A percentile compares a stretch with the other conserved stretches of the same genome.
These are phyloP conservation scores for Luperina nickerlii DNA, from an alignment of 2,888 invertebrate genomes.

Conservation along the genomic window DNA sequence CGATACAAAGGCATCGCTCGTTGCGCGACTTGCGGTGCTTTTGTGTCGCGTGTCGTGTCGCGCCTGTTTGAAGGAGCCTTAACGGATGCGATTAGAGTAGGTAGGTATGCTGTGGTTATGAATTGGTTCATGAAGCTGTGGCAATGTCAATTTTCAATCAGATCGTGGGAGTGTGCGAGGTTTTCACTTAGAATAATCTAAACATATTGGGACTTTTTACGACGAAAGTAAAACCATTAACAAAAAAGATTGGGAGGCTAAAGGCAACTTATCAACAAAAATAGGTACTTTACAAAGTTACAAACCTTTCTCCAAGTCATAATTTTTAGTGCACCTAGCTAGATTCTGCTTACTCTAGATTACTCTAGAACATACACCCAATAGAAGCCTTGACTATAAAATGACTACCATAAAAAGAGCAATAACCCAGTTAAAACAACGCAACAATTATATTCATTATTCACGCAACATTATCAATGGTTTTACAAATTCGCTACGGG, in stretches of 20 bases:
- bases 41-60: too few relatives aligned
- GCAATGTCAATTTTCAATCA: background rate
- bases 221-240: too few relatives aligned
- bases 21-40: too few relatives aligned
- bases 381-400: background rate
- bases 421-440: constrained; percentile 17
- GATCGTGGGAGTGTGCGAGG: background rate
- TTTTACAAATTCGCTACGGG: constrained; percentile 36
- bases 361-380: background rate
- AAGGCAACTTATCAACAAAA: too few relatives aligned
- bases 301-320: too few relatives aligned
- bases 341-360: background rate
- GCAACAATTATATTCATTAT: constrained; percentile 10
- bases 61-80: too few relatives aligned
- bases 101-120: background rate
- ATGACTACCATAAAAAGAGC: constrained; percentile 16
- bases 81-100: background rate
- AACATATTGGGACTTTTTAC: too few relatives aligned
- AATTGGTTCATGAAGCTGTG: background rate
- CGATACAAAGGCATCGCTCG: too few relatives aligned
- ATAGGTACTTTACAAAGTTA: too few relatives aligned
- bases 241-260: too few relatives aligned
- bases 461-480: constrained; percentile 32
- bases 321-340: background rate
- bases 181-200: background rate